Evolutionary conservation across 2,888 invertebrate genomes (phyloP).

Genomic region (Netelia melanura): DNA sequence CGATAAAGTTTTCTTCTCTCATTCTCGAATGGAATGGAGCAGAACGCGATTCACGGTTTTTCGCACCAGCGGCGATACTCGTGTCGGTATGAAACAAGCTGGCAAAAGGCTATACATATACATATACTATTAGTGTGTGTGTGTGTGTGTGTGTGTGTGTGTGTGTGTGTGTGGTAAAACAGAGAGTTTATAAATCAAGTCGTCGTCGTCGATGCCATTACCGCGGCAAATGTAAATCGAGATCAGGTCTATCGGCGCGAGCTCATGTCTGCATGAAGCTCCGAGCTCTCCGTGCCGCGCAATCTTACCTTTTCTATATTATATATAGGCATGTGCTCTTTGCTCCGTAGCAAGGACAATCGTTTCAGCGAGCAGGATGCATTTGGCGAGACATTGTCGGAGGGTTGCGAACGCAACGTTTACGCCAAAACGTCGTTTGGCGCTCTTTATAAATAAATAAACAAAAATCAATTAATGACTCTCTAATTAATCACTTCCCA

Average conservation of each 20-base stretch:
- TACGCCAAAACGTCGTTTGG: neutral
- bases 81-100: constrained; percentile 10
- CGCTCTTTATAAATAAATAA: neutral
- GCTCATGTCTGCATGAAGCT: constrained; percentile 34
- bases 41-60: constrained; percentile 36
- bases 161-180: constrained; percentile 1
- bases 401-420: neutral
- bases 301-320: constrained; percentile 47
- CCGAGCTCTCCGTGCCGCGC: constrained; percentile 34
- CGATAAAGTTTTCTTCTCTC: neutral
- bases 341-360: constrained; percentile 65
- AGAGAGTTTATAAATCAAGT: constrained; percentile 70
- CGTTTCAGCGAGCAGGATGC: constrained; percentile 53
- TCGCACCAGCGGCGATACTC: constrained; percentile 44
- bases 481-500: too few species aligned
- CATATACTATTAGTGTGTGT: too few species aligned
- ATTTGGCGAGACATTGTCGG: constrained; percentile 24
- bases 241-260: constrained; percentile 61
- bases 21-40: neutral
- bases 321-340: constrained; percentile 52
- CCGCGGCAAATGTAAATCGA: constrained; percentile 71
- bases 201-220: constrained; percentile 66
- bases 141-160: neutral
- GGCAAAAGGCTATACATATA: constrained; percentile 12
- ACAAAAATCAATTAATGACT: neutral